Percentiles rank a stretch among this genome's conserved stretches.
These are phyloP conservation scores for Lordiphosa collinella DNA, from an alignment of 1,140 invertebrate species.

Conservation along the genomic window DNA sequence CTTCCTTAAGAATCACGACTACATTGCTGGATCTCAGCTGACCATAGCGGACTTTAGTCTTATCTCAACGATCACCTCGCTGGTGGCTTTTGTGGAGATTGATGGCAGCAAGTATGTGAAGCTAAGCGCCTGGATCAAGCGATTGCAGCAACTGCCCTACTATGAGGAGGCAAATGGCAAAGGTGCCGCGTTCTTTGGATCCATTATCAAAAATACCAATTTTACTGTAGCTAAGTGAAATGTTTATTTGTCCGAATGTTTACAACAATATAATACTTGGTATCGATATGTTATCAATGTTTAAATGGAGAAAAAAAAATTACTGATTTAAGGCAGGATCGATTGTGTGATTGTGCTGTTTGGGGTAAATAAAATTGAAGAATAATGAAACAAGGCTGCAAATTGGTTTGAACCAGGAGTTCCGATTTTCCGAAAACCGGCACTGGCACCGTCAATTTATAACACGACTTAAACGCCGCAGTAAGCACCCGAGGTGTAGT, in stretches of 20 bases:
- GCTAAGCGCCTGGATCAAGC: constrained; percentile 58
- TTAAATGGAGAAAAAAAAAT: too few species aligned
- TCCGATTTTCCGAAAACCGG: too few species aligned
- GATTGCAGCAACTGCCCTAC: constrained; percentile 62
- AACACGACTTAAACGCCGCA: too few species aligned
- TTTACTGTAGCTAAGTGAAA: constrained; percentile 20
- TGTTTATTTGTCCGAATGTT: neutral
- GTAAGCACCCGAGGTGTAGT: too few species aligned
- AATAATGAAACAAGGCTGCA: too few species aligned
- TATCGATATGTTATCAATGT: too few species aligned
- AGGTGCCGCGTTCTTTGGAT: constrained; percentile 43
- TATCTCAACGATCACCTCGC: constrained; percentile 69
- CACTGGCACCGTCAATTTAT: too few species aligned
- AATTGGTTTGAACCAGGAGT: too few species aligned
- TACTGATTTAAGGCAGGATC: too few species aligned
- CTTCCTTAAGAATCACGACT: constrained; percentile 80
- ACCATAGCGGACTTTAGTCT: constrained; percentile 83
- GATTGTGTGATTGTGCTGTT: too few species aligned
- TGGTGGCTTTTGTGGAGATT: constrained; percentile 55
- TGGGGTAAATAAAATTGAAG: too few species aligned
- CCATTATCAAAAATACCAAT: constrained; percentile 14
- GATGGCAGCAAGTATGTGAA: constrained; percentile 60
- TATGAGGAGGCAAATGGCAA: constrained; percentile 71
- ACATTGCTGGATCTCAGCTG: constrained; percentile 80
- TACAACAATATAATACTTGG: neutral